Evolutionary conservation across 2,797 vertebrate genomes (phyloP).

Genomic region (Ambastaia sidthimunki): DNA sequence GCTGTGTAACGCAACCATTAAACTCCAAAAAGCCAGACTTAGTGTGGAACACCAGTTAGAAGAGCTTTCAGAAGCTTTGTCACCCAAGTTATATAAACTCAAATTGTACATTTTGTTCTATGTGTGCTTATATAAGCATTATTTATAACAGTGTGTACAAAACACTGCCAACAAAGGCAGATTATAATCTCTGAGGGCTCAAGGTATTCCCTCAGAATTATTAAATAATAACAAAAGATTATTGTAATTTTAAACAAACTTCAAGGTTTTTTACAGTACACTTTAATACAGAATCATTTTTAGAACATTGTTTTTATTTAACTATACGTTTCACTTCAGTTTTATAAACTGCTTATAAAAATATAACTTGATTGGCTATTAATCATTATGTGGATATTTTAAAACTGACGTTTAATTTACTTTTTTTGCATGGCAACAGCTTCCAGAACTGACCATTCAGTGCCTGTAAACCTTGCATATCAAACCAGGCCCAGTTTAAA

Average conservation of each 20-base stretch:
- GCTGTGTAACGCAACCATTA: constrained; percentile 63
- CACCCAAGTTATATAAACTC: constrained; percentile 57
- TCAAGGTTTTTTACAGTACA: not conserved
- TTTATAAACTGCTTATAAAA: no score
- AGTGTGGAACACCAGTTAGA: constrained; percentile 55
- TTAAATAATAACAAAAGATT: not conserved
- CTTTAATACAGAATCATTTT: not conserved
- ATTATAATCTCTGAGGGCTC: not conserved
- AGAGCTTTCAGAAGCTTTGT: constrained; percentile 59
- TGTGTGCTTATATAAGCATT: constrained; percentile 30
- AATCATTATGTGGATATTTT: no score
- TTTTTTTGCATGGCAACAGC: constrained; percentile 59
- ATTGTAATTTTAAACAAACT: not conserved
- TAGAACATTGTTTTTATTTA: no score
- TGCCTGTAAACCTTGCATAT: constrained; percentile 56
- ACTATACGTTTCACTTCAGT: no score
- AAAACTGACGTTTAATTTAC: not conserved
- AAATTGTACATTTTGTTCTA: constrained; percentile 69
- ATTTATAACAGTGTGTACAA: constrained; percentile 12
- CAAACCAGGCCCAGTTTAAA: constrained; percentile 45
- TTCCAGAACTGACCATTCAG: constrained; percentile 55
- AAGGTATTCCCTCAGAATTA: constrained; percentile 23
- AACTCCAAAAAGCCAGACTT: constrained; percentile 51
- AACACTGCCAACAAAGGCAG: constrained; percentile 45
- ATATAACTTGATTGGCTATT: no score